phyloP scores from a whole-genome alignment of 2,888 invertebrate genomes.

The Axea sp. region DNA sequence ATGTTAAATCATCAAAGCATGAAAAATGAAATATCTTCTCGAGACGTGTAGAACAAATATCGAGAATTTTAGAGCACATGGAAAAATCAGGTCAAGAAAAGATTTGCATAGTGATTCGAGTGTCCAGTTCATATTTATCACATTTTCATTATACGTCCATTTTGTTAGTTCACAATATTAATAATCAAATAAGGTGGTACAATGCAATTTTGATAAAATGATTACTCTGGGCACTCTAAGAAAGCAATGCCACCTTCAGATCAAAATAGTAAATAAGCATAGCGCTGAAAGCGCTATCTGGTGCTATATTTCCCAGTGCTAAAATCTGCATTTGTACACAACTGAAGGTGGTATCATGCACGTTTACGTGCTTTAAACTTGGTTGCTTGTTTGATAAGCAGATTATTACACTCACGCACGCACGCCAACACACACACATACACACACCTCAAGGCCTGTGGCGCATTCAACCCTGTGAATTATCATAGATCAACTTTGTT shows the following conservation, averaged over 20 bases:
- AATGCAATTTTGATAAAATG: too few species aligned
- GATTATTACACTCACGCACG: too few species aligned
- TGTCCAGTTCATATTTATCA: neutral
- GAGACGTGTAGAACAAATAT: slow-evolving; percentile 52
- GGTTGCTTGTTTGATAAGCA: slow-evolving; percentile 4
- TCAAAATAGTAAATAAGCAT: slow-evolving; percentile 14
- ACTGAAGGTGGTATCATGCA: slow-evolving; percentile 11
- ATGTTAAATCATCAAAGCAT: slow-evolving; percentile 70
- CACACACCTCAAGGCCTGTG: slow-evolving; percentile 14
- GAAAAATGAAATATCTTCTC: slow-evolving; percentile 51
- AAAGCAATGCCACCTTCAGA: slow-evolving; percentile 29
- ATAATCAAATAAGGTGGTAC: neutral
- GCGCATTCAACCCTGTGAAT: slow-evolving; percentile 27
- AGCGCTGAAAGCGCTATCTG: neutral
- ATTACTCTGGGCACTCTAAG: slow-evolving; percentile 1
- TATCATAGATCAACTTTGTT: slow-evolving; percentile 17
- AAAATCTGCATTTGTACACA: neutral
- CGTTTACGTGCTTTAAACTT: neutral
- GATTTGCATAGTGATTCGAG: slow-evolving; percentile 48
- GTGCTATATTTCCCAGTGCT: slow-evolving; percentile 1
- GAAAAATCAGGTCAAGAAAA: slow-evolving; percentile 54
- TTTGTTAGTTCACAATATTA: too few species aligned
- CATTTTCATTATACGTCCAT: too few species aligned
- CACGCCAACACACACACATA: too few species aligned
- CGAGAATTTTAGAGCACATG: slow-evolving; percentile 53